Base-by-base conservation (phyloP, 2,888 invertebrate species). In the Xylota segnis region DNA sequence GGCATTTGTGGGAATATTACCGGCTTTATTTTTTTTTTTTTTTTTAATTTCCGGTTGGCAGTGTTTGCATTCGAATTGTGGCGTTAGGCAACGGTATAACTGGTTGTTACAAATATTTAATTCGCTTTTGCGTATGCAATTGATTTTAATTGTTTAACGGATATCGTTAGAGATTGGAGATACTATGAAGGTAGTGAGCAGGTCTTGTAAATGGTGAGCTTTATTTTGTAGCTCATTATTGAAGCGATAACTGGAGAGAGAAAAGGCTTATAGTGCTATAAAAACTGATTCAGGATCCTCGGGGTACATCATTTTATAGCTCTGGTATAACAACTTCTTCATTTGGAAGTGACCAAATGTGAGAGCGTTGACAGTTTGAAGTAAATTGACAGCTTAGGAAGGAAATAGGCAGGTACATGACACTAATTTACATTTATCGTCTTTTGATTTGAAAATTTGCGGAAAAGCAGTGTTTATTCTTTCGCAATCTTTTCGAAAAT, bases 81-180 rank as follows among this genome's bases (percentile, higher is more conserved):
- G 40, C 52, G 40, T 37, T 56, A 50, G 63, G 29, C 59, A 81
- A 76, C 63, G 66, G 71, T 72, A 14, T 16, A 9, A 54, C 71
- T 71, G 10, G 81, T 76, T 71, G 56, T 56, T 82, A 45, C 32
- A 63, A 74, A 56, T 82, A 14, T 72, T 76, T 65, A 71, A 81
- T 66, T 71, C 40, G 18, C 23, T 37, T 71, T 43, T 54, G 50
- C n/a, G 14, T 79, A 58, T 72, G 82, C 82, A 72, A 77, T 86
- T 77, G 68, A 37, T 52, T 82, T 68, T 82, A 86, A 86, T 86
- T 72, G 56, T 72, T 77, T 61, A 86, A 82, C 86, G 84, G 84
- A 84, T 59, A 63, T 32, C 18, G 54, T 32, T 45, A 12, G 5
- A 50, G 54, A 59, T 43, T 10, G 14, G 29, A 16, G 9, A 52